Base-by-base conservation (phyloP, 2,888 invertebrate species). In the Rhogogaster chlorosoma region DNA sequence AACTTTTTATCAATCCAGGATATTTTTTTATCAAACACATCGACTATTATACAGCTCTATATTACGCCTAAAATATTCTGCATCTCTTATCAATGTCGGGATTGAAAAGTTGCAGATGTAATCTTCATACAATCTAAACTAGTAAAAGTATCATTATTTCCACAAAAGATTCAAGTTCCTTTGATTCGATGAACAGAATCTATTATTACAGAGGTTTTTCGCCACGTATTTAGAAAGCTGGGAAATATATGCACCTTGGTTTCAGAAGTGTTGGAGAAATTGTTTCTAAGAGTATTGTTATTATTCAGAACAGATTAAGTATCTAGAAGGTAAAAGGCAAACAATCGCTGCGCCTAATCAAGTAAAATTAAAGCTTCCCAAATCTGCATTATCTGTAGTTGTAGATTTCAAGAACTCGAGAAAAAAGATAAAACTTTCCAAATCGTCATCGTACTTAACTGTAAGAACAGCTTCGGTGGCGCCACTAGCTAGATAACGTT, bases 401-500 rank as follows among this genome's bases (percentile, higher is more conserved):
- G 22, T 32, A 32, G 18, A 67, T 32, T 67, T 18, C 2, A 32
- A 67, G 32, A 67, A 32, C 18, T 26, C 7, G 61, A 67, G 6
- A 32, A 12, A 1, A 67, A 2, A 67, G 67, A 67, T 67, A 32
- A 67, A 67, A 67, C 6, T 32, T 15, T 32, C 7, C 5, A 67
- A 67, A 67, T 32, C 15, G 18, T 67, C 32, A 32, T 67, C 26
- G 67, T 18, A 18, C 32, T 32, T 67, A 6, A 67, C 32, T 7
- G 6, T 29, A 32, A 26, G 10, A 67, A 67, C 67, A 32, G 18
- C 67, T 32, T 67, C 32, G 32, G 67, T 29, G 32, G 67, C 67
- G 67, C 67, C 67, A 67, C 67, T 18, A 67, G 6, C 67, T 67
- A 32, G 67, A 67, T 67, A 32, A 67, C 29, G 32, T 67, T 67